Evolutionary conservation across 2,888 invertebrate genomes (phyloP).

Genomic region (Neelides folsomi): DNA sequence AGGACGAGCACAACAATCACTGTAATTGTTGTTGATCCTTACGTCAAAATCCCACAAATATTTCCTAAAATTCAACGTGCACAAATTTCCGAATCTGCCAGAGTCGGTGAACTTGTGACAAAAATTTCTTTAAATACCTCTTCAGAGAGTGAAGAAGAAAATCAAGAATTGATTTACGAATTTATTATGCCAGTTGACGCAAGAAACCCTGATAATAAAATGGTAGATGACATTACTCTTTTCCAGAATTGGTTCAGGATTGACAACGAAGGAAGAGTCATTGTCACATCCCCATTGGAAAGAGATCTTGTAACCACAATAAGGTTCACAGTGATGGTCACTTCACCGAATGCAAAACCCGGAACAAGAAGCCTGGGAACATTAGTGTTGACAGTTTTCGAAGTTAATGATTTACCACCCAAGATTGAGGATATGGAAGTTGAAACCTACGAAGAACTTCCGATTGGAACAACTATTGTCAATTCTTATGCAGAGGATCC

Average conservation of each 20-base stretch:
- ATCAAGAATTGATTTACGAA: slow-evolving; percentile 16
- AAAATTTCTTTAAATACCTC: slow-evolving; percentile 41
- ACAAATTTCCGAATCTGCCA: slow-evolving; percentile 66
- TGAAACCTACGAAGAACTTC: slow-evolving; percentile 67
- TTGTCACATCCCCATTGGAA: slow-evolving; percentile 50
- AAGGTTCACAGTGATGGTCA: slow-evolving; percentile 62
- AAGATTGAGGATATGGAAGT: slow-evolving; percentile 50
- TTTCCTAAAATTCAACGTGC: slow-evolving; percentile 62
- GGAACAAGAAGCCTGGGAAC: slow-evolving; percentile 41
- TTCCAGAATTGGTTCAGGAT: slow-evolving; percentile 27
- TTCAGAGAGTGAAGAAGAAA: slow-evolving; percentile 9
- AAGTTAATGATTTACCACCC: slow-evolving; percentile 48
- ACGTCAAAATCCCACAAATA: slow-evolving; percentile 75
- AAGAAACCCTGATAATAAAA: slow-evolving; percentile 26
- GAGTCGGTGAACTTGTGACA: slow-evolving; percentile 56
- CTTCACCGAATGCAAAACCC: slow-evolving; percentile 57
- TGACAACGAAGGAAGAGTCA: slow-evolving; percentile 45
- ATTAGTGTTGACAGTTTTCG: slow-evolving; percentile 48
- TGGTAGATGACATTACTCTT: not conserved
- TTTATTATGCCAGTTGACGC: slow-evolving; percentile 27
- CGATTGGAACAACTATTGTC: slow-evolving; percentile 59
- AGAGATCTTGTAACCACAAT: slow-evolving; percentile 59
- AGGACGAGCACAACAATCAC: slow-evolving; percentile 68
- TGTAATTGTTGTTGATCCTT: slow-evolving; percentile 67
- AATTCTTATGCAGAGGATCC: slow-evolving; percentile 62